These are phyloP conservation scores for Sericinus montela DNA, from an alignment of 2,888 invertebrate species.

Conservation along the genomic window DNA sequence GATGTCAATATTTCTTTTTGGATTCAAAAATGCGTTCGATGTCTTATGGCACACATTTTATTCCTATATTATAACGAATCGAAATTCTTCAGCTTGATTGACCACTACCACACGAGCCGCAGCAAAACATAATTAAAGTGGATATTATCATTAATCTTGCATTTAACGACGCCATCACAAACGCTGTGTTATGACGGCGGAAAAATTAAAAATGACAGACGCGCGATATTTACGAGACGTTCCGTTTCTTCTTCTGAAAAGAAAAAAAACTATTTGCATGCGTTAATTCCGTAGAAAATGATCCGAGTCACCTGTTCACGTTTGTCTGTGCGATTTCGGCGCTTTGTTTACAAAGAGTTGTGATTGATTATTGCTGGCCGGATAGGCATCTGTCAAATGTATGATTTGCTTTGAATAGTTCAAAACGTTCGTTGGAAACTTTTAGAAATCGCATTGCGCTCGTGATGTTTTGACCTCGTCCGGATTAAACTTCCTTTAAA, in stretches of 20 bases:
- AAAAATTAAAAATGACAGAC: slow-evolving; percentile 4
- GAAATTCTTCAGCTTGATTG: too few species aligned
- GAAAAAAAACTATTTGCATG: slow-evolving; percentile 5
- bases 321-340: neutral
- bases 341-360: neutral
- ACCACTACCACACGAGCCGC: too few species aligned
- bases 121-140: too few species aligned
- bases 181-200: slow-evolving; percentile 6
- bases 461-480: too few species aligned
- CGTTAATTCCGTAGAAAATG: slow-evolving; percentile 1
- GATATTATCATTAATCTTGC: slow-evolving; percentile 5
- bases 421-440: neutral
- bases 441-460: neutral
- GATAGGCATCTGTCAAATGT: slow-evolving; percentile 4
- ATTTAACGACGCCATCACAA: neutral
- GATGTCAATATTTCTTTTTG: too few species aligned
- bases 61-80: too few species aligned
- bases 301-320: slow-evolving; percentile 8
- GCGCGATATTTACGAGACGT: slow-evolving; percentile 4
- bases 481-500: too few species aligned
- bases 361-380: slow-evolving; percentile 1
- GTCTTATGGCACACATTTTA: too few species aligned
- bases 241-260: slow-evolving; percentile 1
- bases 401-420: neutral
- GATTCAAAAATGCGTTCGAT: too few species aligned